phyloP scores from a whole-genome alignment of 2,888 invertebrate species.

The Melanostoma scalare region DNA sequence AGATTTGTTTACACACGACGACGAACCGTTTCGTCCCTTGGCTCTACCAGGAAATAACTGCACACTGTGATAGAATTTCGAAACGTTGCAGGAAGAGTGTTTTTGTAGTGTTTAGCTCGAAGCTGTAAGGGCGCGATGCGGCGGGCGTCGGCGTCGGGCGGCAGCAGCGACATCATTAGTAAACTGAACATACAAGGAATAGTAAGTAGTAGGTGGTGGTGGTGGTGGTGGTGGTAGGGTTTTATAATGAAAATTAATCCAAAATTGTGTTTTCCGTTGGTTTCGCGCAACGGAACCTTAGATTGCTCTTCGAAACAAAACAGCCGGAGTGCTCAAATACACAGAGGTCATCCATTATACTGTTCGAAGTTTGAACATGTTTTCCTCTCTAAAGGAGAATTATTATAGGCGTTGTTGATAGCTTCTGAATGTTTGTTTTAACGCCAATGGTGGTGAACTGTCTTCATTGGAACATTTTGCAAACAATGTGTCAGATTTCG shows the following conservation, averaged over 20 bases:
- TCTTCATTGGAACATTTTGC: too few relatives aligned
- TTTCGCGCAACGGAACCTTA: slow-evolving; percentile 24
- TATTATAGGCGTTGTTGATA: too few relatives aligned
- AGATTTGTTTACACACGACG: slow-evolving; percentile 56
- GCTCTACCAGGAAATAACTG: slow-evolving; percentile 1
- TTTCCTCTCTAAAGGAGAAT: too few relatives aligned
- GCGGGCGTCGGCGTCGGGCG: slow-evolving; percentile 17
- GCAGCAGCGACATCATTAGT: slow-evolving; percentile 37
- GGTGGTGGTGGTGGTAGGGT: background rate
- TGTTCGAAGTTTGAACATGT: too few relatives aligned
- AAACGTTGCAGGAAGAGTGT: slow-evolving; percentile 43
- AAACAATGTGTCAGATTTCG: too few relatives aligned
- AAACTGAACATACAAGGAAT: background rate
- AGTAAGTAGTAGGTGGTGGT: background rate
- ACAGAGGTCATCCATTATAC: too few relatives aligned
- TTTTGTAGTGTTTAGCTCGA: slow-evolving; percentile 12
- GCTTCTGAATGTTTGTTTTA: too few relatives aligned
- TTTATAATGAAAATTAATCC: slow-evolving; percentile 45
- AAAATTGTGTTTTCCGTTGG: slow-evolving; percentile 44
- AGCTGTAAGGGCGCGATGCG: slow-evolving; percentile 12
- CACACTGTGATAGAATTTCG: slow-evolving; percentile 38
- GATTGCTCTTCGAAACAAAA: slow-evolving; percentile 17
- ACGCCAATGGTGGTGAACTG: too few relatives aligned
- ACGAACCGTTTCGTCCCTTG: background rate
- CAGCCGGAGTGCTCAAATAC: too few relatives aligned